Conservation (phyloP, 1,140 invertebrate genomes). For the Lordiphosa stackelbergi region DNA sequence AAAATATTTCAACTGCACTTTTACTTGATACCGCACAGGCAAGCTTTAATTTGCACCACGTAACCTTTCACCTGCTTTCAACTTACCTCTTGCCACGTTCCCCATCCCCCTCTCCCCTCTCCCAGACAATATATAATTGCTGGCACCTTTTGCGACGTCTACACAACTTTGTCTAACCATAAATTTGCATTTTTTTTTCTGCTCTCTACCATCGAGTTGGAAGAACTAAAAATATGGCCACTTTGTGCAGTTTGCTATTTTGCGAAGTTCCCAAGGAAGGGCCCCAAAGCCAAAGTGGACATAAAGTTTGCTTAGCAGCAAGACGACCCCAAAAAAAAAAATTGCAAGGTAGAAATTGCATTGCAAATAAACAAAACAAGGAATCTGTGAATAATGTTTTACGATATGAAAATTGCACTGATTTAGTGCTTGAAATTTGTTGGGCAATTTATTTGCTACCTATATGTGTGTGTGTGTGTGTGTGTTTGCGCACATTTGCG, state of each 20-base stretch:
- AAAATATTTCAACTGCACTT: slow-evolving; percentile 19
- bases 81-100: neutral
- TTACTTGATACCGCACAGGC: slow-evolving; percentile 27
- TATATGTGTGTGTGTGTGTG: slow-evolving; percentile 1
- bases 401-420: slow-evolving; percentile 67
- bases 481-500: neutral
- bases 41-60: slow-evolving; percentile 14
- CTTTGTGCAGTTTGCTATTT: slow-evolving; percentile 20
- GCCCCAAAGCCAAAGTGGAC: slow-evolving; percentile 17
- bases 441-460: slow-evolving; percentile 42
- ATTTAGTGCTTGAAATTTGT: slow-evolving; percentile 55
- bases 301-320: slow-evolving; percentile 51
- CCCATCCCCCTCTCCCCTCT: neutral
- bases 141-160: slow-evolving; percentile 54
- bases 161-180: slow-evolving; percentile 61
- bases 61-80: slow-evolving; percentile 17
- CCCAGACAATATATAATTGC: slow-evolving; percentile 48
- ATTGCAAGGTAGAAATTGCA: slow-evolving; percentile 26
- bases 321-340: neutral
- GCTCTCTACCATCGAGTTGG: slow-evolving; percentile 17
- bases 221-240: slow-evolving; percentile 54
- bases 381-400: slow-evolving; percentile 61
- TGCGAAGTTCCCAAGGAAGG: slow-evolving; percentile 1
- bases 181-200: slow-evolving; percentile 59
- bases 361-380: slow-evolving; percentile 58